Evolutionary conservation across 2,888 invertebrate species (phyloP), one percentile per base, ranked within the genome.

Genomic region (Lottia gigantea): DNA sequence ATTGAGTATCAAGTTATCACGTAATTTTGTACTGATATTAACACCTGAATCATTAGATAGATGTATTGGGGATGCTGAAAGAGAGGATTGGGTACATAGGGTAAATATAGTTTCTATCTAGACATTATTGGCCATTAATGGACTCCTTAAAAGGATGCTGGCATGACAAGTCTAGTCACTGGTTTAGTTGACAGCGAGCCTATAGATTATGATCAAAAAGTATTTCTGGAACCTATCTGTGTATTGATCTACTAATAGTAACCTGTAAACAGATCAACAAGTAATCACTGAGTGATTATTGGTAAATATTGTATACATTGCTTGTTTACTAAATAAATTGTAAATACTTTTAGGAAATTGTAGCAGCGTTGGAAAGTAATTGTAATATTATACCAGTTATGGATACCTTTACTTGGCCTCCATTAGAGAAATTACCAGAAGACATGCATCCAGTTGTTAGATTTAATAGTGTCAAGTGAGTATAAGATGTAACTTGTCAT

Each of bases 351-450:
- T 86, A 97, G 96, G 98, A 98, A 91, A 96, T 98, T 83, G 96
- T 96, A 71, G 96, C 97, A 78, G 99, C 99, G 74, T 91, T 99
- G 80, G 94, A 95, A 85, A 94, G 96, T 71, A 94, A 95, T 82
- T 98, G 98, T 90, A 99, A 99, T 89, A 98, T 99, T 85, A 97
- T 99, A 88, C 99, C 99, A 68, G 97, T 99, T 79, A 95, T 96
- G 88, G 99, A 99, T 90, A 97, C 96, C 90, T 99, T 99, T 90
- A 92, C 93, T 85, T 99, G 97, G 95, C 99, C 98, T 3, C 95
- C 96, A 82, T 92, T 95, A 1, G 97, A 97, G 84, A 93, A 93
- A 82, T 91, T 99, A 69, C 84, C 83, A 0, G 74, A 76, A 31
- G 82, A 83, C 70, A 77, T 77, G 68, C 72, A 78, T 55, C 98